Conservation (phyloP, 2,888 invertebrate species). For the Mycogona germanica region DNA sequence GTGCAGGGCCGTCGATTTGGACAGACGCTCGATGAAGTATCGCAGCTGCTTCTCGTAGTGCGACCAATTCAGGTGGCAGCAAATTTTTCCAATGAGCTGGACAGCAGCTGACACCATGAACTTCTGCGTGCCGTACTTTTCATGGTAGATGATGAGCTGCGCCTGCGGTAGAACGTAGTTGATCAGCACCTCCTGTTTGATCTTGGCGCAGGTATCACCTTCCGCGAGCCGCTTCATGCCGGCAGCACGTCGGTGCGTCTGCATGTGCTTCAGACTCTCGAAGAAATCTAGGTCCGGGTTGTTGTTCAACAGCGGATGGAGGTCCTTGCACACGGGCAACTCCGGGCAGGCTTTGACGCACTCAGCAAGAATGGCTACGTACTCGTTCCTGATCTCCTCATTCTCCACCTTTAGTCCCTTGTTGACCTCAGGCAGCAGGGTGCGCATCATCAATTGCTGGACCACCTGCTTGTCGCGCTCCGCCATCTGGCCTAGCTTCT, state of each 20-base stretch:
- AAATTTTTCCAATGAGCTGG: constrained; percentile 55
- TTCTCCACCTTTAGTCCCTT: constrained; percentile 55
- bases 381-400: constrained; percentile 59
- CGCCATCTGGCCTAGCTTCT: constrained; percentile 39
- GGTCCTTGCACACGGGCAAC: constrained; percentile 11
- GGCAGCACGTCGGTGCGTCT: constrained; percentile 64
- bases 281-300: constrained; percentile 89
- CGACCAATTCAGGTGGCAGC: constrained; percentile 72
- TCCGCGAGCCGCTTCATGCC: constrained; percentile 53
- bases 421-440: constrained; percentile 57
- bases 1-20: too few relatives aligned
- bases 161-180: constrained; percentile 77
- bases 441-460: constrained; percentile 55
- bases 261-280: constrained; percentile 71
- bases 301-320: constrained; percentile 46
- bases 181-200: constrained; percentile 57
- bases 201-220: constrained; percentile 43
- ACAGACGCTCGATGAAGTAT: too few relatives aligned
- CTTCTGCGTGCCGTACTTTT: constrained; percentile 61
- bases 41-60: constrained; percentile 71
- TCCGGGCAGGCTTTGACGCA: constrained; percentile 37
- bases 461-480: constrained; percentile 38
- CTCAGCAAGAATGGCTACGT: constrained; percentile 61
- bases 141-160: constrained; percentile 62
- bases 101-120: constrained; percentile 67